Evolutionary conservation across 2,113 vertebrate genomes (phyloP).

Genomic region (Rutilus rutilus): DNA sequence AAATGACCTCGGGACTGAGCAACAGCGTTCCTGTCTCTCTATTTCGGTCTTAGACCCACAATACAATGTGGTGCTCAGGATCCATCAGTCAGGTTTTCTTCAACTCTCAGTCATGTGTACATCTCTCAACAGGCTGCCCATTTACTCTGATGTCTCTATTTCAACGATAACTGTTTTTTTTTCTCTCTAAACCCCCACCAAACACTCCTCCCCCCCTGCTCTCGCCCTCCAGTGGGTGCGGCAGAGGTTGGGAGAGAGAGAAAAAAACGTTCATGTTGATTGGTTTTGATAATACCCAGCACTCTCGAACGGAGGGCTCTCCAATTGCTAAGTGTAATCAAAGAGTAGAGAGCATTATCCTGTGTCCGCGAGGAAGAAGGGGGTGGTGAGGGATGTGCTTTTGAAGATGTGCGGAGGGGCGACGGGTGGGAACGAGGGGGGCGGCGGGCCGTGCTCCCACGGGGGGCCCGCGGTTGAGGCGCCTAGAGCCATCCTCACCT

Average conservation of each 20-base stretch:
- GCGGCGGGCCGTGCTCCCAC: constrained; percentile 40
- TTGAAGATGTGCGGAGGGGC: constrained; percentile 55
- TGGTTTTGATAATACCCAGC: constrained; percentile 59
- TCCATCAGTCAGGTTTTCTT: constrained; percentile 45
- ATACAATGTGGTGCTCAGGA: constrained; percentile 22
- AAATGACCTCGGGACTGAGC: constrained; percentile 57
- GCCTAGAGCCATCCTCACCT: constrained; percentile 63
- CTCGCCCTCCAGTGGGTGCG: constrained; percentile 44
- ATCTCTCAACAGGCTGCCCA: constrained; percentile 43
- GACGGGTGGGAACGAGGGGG: constrained; percentile 30
- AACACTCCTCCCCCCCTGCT: constrained; percentile 19
- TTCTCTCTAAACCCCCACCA: constrained; percentile 23
- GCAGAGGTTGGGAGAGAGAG: not conserved
- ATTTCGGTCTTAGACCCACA: constrained; percentile 30
- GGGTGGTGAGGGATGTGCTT: constrained; percentile 39
- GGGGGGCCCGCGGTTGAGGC: constrained; percentile 50
- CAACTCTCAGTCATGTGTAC: constrained; percentile 46
- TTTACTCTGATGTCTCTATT: constrained; percentile 59
- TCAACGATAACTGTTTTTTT: constrained; percentile 45
- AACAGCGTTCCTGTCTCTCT: constrained; percentile 38
- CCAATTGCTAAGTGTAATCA: constrained; percentile 60
- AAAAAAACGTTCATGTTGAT: constrained; percentile 61
- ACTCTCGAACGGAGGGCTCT: constrained; percentile 51
- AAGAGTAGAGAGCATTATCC: constrained; percentile 61
- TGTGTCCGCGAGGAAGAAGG: constrained; percentile 40